Conservation (phyloP, 1,140 invertebrate genomes). For the Drosophila leontia region DNA sequence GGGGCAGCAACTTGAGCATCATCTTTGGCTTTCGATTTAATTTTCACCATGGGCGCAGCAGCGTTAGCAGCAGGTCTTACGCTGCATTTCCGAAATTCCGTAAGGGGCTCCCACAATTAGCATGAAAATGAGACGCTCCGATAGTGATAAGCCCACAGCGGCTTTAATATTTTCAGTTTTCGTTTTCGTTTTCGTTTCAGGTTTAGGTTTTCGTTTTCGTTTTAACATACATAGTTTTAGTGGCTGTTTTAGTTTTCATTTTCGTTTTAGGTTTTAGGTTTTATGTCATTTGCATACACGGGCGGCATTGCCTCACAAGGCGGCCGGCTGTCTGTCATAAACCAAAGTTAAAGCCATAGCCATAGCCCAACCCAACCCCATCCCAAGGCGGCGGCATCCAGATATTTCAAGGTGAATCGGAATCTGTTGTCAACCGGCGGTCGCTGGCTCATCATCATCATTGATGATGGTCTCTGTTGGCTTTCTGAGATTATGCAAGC, state of each 20-base stretch:
- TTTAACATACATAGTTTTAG: conserved; percentile 8
- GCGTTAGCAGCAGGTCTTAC: conserved; percentile 18
- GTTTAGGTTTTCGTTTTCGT: conserved; percentile 9
- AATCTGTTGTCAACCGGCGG: conserved; percentile 43
- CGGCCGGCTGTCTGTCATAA: conserved; percentile 52
- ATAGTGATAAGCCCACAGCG: conserved; percentile 45
- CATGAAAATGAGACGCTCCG: conserved; percentile 66
- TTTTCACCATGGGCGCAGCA: conserved; percentile 38
- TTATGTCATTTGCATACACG: conserved; percentile 49
- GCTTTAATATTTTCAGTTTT: conserved; percentile 42
- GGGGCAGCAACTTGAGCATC: background rate
- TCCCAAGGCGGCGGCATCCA: conserved; percentile 9
- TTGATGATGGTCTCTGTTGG: conserved; percentile 13
- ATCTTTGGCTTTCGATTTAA: conserved; percentile 46
- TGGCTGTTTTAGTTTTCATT: conserved; percentile 20
- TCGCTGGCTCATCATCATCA: conserved; percentile 6
- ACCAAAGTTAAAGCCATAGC: conserved; percentile 8
- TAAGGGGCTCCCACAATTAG: conserved; percentile 66
- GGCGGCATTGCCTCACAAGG: conserved; percentile 31
- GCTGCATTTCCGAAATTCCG: conserved; percentile 80
- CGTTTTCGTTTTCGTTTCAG: conserved; percentile 9
- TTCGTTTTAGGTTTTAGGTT: conserved; percentile 16
- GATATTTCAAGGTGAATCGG: conserved; percentile 50
- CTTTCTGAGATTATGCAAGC: conserved; percentile 20
- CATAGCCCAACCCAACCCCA: conserved; percentile 12